phyloP scores from a whole-genome alignment of 2,113 vertebrate species.

The Athene cunicularia region DNA sequence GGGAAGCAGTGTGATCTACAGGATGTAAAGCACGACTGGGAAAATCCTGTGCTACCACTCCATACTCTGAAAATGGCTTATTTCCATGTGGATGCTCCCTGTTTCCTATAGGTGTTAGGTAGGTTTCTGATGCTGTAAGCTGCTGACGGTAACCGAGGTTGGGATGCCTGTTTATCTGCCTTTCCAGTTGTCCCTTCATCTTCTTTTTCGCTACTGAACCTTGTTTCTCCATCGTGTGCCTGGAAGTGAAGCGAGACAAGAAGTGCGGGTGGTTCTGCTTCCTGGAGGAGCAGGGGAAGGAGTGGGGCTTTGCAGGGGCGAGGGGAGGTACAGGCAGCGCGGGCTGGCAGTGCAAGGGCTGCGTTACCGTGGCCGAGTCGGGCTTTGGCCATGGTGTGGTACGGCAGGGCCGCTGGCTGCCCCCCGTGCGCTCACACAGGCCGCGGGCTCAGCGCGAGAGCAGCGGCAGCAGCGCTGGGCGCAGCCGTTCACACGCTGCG shows the following conservation, averaged over 20 bases:
- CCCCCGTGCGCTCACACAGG: not conserved
- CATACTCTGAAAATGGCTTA: not conserved
- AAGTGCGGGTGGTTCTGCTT: not conserved
- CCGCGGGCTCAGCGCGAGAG: fast-evolving
- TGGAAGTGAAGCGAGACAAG: not conserved
- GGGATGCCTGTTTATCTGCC: not conserved
- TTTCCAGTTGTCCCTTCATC: not conserved
- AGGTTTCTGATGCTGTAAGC: not conserved
- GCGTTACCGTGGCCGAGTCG: fast-evolving
- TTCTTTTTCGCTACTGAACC: not conserved
- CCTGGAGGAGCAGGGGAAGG: not conserved
- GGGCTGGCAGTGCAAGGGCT: fast-evolving
- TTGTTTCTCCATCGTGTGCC: not conserved
- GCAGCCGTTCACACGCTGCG: not conserved
- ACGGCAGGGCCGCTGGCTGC: fast-evolving
- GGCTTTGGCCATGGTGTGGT: fast-evolving
- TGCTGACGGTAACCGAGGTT: not conserved
- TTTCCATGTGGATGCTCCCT: not conserved
- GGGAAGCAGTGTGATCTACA: not conserved
- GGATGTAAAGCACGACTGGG: not conserved
- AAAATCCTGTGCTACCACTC: not conserved
- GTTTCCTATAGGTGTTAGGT: not conserved
- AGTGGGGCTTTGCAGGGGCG: fast-evolving
- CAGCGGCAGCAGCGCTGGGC: not conserved
- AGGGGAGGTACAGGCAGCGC: not conserved